phyloP scores from a whole-genome alignment of 2,113 vertebrate species.

The Orientallactaga bullata region DNA sequence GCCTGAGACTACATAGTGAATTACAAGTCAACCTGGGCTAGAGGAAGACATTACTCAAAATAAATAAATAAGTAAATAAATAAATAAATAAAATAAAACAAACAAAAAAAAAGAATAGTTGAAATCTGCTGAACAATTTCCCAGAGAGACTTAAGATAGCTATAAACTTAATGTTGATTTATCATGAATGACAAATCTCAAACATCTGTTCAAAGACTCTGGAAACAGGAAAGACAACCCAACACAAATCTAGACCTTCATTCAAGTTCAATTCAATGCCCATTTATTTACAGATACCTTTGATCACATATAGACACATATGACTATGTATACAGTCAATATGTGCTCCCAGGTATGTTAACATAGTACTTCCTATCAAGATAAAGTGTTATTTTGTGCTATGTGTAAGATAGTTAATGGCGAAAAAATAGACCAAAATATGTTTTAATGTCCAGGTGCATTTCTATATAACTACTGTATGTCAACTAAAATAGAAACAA shows the following conservation, averaged over 20 bases:
- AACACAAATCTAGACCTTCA: background rate
- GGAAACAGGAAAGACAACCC: background rate
- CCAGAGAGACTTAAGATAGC: background rate
- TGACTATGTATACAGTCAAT: background rate
- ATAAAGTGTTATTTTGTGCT: background rate
- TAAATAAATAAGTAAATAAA: too few species aligned
- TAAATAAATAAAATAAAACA: too few species aligned
- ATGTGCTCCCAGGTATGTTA: background rate
- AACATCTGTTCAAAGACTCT: constrained; percentile 10
- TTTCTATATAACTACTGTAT: background rate
- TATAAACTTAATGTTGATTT: background rate
- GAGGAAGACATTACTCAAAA: too few species aligned
- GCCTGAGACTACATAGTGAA: too few species aligned
- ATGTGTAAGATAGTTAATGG: background rate
- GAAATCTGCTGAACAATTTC: background rate
- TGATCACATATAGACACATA: background rate
- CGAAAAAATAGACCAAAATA: background rate
- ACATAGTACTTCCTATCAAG: background rate
- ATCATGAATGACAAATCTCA: background rate
- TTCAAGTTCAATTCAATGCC: background rate
- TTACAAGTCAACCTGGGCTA: too few species aligned
- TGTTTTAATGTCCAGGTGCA: background rate
- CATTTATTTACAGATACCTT: background rate
- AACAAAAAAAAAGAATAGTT: too few species aligned
- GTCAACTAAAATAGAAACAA: background rate